Conservation (phyloP, 2,888 invertebrate genomes). For the Apodemia duryi region DNA sequence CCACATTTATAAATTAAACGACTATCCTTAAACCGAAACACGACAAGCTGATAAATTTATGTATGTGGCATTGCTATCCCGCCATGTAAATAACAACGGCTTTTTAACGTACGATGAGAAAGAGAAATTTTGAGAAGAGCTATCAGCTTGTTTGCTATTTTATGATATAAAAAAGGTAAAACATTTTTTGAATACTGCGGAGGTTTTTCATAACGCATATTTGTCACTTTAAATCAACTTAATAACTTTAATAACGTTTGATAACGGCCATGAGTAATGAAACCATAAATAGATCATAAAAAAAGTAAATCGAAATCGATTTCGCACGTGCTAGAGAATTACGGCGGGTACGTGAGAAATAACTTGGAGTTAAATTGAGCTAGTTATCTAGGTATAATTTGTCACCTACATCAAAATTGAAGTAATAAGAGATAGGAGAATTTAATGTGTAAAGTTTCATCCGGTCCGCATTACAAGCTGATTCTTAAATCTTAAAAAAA, state of each 20-base stretch:
- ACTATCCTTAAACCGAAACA: no score
- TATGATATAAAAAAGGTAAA: no score
- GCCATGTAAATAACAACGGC: no score
- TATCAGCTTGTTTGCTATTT: no score
- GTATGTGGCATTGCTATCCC: no score
- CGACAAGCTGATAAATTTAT: no score
- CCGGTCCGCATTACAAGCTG: not conserved
- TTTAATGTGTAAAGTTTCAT: not conserved
- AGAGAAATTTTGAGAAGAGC: no score
- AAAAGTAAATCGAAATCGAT: constrained; percentile 9
- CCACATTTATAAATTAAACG: no score
- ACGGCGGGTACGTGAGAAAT: constrained; percentile 17
- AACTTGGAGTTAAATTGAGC: not conserved
- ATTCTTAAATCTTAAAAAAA: not conserved
- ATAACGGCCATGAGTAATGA: not conserved
- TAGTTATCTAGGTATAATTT: constrained; percentile 1
- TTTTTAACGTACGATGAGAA: no score
- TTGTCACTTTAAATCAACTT: not conserved
- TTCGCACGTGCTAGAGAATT: constrained; percentile 19
- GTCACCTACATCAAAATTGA: not conserved
- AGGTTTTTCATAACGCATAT: not conserved
- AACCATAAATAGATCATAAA: constrained; percentile 9
- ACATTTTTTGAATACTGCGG: no score
- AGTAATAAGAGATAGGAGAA: no score
- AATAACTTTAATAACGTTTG: not conserved